A percentile compares a stretch with the other conserved stretches of the same genome.
phyloP scores from a whole-genome alignment of 2,113 vertebrate species.

The Leptodactylus fuscus region DNA sequence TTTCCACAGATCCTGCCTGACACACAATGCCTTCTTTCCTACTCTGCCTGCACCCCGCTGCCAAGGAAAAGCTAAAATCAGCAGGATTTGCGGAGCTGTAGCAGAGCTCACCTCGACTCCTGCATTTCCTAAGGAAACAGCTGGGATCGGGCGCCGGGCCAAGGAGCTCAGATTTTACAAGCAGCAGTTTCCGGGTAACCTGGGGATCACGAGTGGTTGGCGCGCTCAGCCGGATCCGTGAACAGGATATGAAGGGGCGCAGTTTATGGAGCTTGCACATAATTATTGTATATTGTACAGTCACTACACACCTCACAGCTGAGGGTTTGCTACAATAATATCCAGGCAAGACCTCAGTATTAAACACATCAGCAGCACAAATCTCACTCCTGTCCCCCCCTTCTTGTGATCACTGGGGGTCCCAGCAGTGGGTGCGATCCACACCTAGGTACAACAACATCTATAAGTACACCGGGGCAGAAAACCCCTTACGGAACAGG shows the following conservation, averaged over 20 bases:
- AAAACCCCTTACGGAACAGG: no score
- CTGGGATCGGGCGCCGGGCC: constrained; percentile 6
- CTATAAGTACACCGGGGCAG: no score
- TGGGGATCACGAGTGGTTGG: neutral
- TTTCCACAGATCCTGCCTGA: neutral
- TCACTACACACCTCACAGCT: neutral
- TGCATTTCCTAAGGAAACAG: constrained; percentile 36
- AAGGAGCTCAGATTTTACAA: constrained; percentile 18
- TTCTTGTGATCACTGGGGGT: no score
- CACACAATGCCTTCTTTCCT: neutral
- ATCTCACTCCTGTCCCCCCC: no score
- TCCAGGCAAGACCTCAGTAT: neutral
- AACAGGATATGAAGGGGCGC: constrained; percentile 4
- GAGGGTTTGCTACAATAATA: neutral
- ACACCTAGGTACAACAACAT: no score
- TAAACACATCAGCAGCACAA: neutral
- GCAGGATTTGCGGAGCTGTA: neutral
- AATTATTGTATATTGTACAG: neutral
- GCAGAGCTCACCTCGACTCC: constrained; percentile 6
- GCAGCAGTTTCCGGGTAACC: constrained; percentile 32
- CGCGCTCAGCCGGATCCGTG: neutral
- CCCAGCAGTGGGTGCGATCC: no score
- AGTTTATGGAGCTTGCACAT: neutral
- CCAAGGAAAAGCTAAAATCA: neutral
- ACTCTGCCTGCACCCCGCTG: neutral